These are phyloP conservation scores for Ariopsis seemanni DNA, from an alignment of 2,113 vertebrate genomes.

Conservation along the genomic window DNA sequence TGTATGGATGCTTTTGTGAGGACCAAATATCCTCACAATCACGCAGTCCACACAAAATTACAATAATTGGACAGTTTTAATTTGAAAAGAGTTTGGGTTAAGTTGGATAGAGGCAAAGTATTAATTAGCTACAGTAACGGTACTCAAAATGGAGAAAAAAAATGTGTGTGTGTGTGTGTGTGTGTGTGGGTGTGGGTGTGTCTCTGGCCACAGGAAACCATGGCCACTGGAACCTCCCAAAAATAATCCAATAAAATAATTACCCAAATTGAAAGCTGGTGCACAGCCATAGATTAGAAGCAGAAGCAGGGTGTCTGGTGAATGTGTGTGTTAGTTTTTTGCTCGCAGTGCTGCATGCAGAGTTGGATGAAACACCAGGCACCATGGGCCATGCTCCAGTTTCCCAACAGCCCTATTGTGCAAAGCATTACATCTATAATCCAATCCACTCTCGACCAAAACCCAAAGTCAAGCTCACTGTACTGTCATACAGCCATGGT, in stretches of 20 bases:
- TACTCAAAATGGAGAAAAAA: not conserved
- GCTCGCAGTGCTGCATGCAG: not conserved
- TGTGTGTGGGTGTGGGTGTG: not conserved
- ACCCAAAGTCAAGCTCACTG: not conserved
- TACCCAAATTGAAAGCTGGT: not conserved
- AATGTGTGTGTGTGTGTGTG: not conserved
- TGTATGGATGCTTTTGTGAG: not conserved
- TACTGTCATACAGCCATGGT: not conserved
- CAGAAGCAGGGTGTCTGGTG: constrained; percentile 11
- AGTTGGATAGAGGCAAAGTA: not conserved
- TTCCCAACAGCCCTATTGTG: constrained; percentile 11
- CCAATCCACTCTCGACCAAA: not conserved
- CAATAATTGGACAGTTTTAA: not conserved
- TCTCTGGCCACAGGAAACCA: not conserved
- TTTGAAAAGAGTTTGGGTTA: not conserved
- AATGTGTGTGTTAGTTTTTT: not conserved
- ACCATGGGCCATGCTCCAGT: not conserved
- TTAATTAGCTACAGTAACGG: not conserved
- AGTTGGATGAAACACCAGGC: constrained; percentile 8
- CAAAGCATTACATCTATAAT: constrained; percentile 11
- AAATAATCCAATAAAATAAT: constrained; percentile 33
- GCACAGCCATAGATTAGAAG: not conserved
- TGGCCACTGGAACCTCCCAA: constrained; percentile 17
- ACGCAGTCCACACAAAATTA: not conserved
- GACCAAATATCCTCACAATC: not conserved